Evolutionary conservation across 2,797 vertebrate species (phyloP), one percentile per base, ranked within the genome.

Genomic region (Pitangus sulphuratus): DNA sequence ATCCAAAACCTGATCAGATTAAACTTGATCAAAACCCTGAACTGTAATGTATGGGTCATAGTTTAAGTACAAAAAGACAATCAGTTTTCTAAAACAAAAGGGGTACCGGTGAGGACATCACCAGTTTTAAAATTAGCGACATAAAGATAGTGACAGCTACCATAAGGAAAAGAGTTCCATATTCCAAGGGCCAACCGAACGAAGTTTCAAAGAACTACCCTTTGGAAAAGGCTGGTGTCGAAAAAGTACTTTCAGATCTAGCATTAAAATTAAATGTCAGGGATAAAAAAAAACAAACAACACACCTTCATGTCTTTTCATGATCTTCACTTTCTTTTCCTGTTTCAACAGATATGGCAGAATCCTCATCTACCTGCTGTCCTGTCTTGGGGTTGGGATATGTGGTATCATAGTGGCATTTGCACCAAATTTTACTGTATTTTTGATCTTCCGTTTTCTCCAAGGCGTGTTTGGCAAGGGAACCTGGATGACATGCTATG

Each of bases 381-480:
- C 99, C 78, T 98, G 98, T 90, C 92, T 99, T 1, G 93, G 99
- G 11, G 99, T 98, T 30, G 99, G 97, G 12, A 50, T 99, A 30
- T 96, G 98, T 8, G 99, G 99, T 35, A 97, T 99, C 39, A 97
- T 99, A 96, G 99, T 99, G 84, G 99, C 99, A 2, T 98, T 99
- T 8, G 98, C 99, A 35, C 98, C 99, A 8, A 98, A 98, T 96
- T 99, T 99, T 91, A 84, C 97, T 9, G 85, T 98, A n/a, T 96
- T 99, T 79, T 97, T 99, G 96, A 96, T 99, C 78, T 99, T 99
- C 97, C 98, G 99, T 81, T 98, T 98, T 57, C 96, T 99, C 7
- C 99, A 98, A 90, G 99, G 99, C 14, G 97, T 99, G 15, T 99
- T 99, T 64, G 98, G 98, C 93, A 99, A 99, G 86, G 99, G 99